These are phyloP conservation scores for Drosophila meridionalis DNA, from an alignment of 2,888 invertebrate species.

Conservation along the genomic window DNA sequence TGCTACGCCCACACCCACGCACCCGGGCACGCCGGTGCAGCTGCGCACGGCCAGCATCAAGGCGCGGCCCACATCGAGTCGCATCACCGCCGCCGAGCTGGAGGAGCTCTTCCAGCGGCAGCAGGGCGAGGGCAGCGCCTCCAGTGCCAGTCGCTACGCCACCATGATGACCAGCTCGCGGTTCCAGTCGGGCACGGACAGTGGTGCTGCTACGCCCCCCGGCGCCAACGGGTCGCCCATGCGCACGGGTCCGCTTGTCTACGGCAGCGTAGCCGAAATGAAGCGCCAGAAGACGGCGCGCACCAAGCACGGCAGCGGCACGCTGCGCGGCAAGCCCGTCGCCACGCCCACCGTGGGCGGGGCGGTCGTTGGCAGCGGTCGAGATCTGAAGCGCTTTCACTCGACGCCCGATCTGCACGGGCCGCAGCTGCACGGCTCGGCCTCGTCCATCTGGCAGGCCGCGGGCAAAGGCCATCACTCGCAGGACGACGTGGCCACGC, in stretches of 20 bases:
- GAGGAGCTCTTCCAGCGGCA: constrained; percentile 97
- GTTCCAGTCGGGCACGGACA: constrained; percentile 88
- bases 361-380: constrained; percentile 61
- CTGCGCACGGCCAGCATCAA: constrained; percentile 96
- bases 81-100: constrained; percentile 95
- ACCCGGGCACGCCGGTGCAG: constrained; percentile 89
- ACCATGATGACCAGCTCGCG: constrained; percentile 91
- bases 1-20: constrained; percentile 86
- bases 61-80: constrained; percentile 93
- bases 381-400: constrained; percentile 91
- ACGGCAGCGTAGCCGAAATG: constrained; percentile 98
- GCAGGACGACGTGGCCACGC: constrained; percentile 89
- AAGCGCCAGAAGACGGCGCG: constrained; percentile 91
- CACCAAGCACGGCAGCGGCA: constrained; percentile 83
- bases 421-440: constrained; percentile 84
- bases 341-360: constrained; percentile 83
- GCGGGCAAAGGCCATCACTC: constrained; percentile 87
- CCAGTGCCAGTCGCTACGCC: constrained; percentile 85
- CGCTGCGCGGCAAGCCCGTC: constrained; percentile 84
- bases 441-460: constrained; percentile 84
- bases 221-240: constrained; percentile 87
- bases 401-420: constrained; percentile 93
- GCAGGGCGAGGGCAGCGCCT: constrained; percentile 87
- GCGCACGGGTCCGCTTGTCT: constrained; percentile 88
- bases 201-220: constrained; percentile 88